These are phyloP conservation scores for Lepus townsendii DNA, from an alignment of 2,797 vertebrate species.

Conservation along the genomic window DNA sequence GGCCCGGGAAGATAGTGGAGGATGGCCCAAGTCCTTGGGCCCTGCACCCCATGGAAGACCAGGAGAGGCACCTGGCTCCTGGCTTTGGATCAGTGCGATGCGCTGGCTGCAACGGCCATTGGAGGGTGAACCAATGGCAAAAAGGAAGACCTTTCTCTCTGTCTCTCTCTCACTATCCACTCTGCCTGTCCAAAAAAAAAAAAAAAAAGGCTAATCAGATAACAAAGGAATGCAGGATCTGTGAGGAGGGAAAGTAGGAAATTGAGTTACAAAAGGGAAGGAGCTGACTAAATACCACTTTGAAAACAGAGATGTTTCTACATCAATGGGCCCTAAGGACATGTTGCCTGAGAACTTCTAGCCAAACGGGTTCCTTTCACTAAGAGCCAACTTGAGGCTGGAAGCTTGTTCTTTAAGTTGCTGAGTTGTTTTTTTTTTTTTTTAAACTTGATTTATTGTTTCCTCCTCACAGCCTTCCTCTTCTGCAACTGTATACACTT, in stretches of 20 bases:
- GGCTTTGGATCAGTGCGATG: too few relatives aligned
- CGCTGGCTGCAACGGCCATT: too few relatives aligned
- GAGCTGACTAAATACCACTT: slow-evolving; percentile 58
- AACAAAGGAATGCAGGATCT: slow-evolving; percentile 63
- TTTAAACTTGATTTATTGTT: slow-evolving; percentile 47
- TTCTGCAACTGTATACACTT: background rate
- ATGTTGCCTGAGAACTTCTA: slow-evolving; percentile 29
- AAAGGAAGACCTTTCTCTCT: too few relatives aligned
- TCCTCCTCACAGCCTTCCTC: background rate
- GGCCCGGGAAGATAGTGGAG: too few relatives aligned
- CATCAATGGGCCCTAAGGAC: background rate
- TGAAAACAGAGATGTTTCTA: slow-evolving; percentile 67
- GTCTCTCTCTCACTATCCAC: too few relatives aligned
- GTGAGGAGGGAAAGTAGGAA: slow-evolving; percentile 56
- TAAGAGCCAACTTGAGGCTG: background rate
- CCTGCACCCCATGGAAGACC: too few relatives aligned
- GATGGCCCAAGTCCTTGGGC: too few relatives aligned
- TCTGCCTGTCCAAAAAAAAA: background rate
- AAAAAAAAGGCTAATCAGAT: slow-evolving; percentile 71
- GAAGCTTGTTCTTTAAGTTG: slow-evolving; percentile 34
- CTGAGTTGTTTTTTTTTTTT: slow-evolving; percentile 11
- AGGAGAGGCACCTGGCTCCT: too few relatives aligned
- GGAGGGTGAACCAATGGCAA: too few relatives aligned
- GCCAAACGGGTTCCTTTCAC: background rate
- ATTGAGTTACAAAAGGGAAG: slow-evolving; percentile 69